Evolutionary conservation across 2,888 invertebrate genomes (phyloP), one percentile per base, ranked within the genome.

Genomic region (Pollenia labialis): DNA sequence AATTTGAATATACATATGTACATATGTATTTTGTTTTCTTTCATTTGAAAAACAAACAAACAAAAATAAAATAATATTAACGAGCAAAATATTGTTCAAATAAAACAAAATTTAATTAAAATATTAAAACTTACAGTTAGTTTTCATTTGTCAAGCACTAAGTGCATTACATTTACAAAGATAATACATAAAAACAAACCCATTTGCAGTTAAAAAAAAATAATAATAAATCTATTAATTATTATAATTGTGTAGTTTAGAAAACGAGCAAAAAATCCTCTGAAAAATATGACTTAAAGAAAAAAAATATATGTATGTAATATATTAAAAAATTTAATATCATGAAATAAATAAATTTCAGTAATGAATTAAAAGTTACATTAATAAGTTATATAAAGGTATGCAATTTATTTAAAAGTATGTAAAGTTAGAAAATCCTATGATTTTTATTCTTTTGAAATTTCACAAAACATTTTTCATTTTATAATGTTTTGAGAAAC

Each of bases 61-160:
- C 11, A 16, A 48, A 18, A 46, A 12, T 23, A 4, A 7, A 18
- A 52, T 54, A 32, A 46, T 58, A n/a, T n/a, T n/a, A 40, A 75
- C 52, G 48, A 52, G 40, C 9, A 85, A 46, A 64, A 64, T 52
- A 32, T 76, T 23, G 62, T 85, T 32, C 32, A 72, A 81, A 81
- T 77, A 52, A 66, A 77, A 74, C 11, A 68, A 83, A 68, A 84
- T 68, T 66, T 32, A 66, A 79, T 68, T 52, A 58, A 58, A 74
- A 58, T 58, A 77, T 77, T 44, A 77, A 81, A 83, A 18, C n/a
- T 14, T 40, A 66, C 62, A 75, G 64, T 86, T 81, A 86, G 86
- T 87, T 87, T 75, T 16, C 76, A 81, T 81, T 84, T 72, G 76
- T 68, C 66, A 81, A 82, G 46, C 82, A 76, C 44, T 76, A 76